These are phyloP conservation scores for Diplodus puntazzo DNA, from an alignment of 2,797 vertebrate species.

Conservation along the genomic window DNA sequence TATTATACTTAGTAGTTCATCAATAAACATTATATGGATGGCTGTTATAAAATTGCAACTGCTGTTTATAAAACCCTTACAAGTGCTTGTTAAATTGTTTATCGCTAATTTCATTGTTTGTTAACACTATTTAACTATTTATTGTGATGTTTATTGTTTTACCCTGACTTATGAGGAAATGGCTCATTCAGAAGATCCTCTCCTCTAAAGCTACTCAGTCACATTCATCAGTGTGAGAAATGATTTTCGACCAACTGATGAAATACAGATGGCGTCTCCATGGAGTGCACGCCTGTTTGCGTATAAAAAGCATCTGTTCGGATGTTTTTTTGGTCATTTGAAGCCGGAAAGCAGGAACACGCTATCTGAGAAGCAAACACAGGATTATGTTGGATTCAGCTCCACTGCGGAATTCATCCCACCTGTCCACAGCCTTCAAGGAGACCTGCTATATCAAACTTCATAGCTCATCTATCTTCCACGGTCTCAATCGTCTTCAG, in stretches of 20 bases:
- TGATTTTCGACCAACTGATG: constrained; percentile 63
- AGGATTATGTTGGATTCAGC: constrained; percentile 44
- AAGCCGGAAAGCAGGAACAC: constrained; percentile 12
- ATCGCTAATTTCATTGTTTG: too few relatives aligned
- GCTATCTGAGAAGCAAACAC: constrained; percentile 7
- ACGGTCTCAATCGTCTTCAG: constrained; percentile 14
- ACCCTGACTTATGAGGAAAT: too few relatives aligned
- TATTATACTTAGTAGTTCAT: too few relatives aligned
- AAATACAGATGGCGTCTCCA: constrained; percentile 75
- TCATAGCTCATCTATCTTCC: background rate
- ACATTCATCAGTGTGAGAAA: constrained; percentile 30
- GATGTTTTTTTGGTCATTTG: constrained; percentile 31
- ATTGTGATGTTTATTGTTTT: too few relatives aligned
- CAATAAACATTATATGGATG: too few relatives aligned
- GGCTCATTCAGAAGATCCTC: constrained; percentile 2
- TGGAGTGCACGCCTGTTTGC: constrained; percentile 48
- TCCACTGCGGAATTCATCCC: constrained; percentile 10
- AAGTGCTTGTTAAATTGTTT: too few relatives aligned
- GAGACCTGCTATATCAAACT: constrained; percentile 20
- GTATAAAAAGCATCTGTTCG: constrained; percentile 65
- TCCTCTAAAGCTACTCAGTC: constrained; percentile 20
- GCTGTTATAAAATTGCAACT: too few relatives aligned
- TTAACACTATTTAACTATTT: too few relatives aligned
- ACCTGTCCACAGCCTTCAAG: constrained; percentile 6
- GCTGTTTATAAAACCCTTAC: too few relatives aligned